These are phyloP conservation scores for Heteromyza rotundicornis DNA, from an alignment of 2,888 invertebrate genomes.

Conservation along the genomic window DNA sequence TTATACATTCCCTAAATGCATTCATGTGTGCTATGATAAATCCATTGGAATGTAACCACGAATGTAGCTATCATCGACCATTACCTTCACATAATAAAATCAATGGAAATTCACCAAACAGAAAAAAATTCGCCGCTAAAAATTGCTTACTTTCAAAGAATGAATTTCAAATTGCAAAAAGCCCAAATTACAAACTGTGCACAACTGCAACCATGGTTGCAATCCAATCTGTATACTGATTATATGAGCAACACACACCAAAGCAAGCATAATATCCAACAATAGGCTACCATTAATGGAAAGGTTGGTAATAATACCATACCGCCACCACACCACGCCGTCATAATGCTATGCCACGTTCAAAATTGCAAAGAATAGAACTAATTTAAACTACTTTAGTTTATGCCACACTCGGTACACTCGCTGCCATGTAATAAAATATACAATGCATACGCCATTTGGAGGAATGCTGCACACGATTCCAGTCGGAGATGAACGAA, in stretches of 20 bases:
- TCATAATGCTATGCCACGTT: too few relatives aligned
- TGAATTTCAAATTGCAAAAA: background rate
- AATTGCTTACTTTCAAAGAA: background rate
- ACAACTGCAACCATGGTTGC: background rate
- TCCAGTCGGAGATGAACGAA: background rate
- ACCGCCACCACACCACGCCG: conserved; percentile 27
- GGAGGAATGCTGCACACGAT: background rate
- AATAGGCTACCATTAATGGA: background rate
- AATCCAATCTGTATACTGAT: conserved; percentile 17
- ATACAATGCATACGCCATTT: background rate
- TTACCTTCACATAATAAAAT: too few relatives aligned
- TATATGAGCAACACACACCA: too few relatives aligned
- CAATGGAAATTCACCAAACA: too few relatives aligned
- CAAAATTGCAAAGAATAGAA: conserved; percentile 52
- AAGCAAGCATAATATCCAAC: conserved; percentile 1
- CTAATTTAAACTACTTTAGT: conserved; percentile 49
- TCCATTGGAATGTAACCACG: too few relatives aligned
- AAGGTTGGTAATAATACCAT: conserved; percentile 11
- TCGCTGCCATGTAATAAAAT: background rate
- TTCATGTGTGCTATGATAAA: too few relatives aligned
- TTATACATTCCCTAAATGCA: too few relatives aligned
- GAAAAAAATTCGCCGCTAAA: too few relatives aligned
- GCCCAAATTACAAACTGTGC: conserved; percentile 1
- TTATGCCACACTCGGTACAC: conserved; percentile 7
- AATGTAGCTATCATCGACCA: too few relatives aligned